Evolutionary conservation across 2,797 vertebrate species (phyloP).

Genomic region (Eospalax fontanierii): DNA sequence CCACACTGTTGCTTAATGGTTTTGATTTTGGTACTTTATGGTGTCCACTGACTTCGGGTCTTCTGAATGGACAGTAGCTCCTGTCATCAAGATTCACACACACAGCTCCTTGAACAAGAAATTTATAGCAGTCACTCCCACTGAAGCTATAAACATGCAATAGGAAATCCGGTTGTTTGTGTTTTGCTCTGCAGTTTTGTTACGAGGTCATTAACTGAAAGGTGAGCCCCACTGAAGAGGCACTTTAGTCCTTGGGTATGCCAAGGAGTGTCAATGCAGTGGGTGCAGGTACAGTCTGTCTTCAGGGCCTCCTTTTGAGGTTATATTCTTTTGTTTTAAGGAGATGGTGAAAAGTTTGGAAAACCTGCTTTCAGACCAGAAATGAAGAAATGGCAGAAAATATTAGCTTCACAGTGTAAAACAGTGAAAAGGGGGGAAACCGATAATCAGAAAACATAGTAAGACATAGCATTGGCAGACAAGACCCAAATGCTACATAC

Average conservation of each 20-base stretch:
- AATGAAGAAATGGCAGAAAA: background rate
- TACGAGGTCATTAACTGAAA: background rate
- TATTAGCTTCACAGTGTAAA: background rate
- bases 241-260: background rate
- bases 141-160: too few relatives aligned
- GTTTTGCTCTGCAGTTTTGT: background rate
- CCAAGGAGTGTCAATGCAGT: fast-evolving
- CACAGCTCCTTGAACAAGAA: fast-evolving
- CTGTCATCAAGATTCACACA: background rate
- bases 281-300: background rate
- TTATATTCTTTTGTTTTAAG: background rate
- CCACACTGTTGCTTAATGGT: background rate
- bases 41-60: too few relatives aligned
- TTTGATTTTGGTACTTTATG: background rate
- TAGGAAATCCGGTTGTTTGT: background rate
- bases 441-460: background rate
- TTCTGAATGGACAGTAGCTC: background rate
- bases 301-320: background rate
- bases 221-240: fast-evolving
- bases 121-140: fast-evolving
- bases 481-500: fast-evolving
- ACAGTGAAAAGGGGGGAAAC: background rate
- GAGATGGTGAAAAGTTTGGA: background rate
- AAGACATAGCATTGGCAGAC: background rate
- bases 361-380: background rate